Evolutionary conservation across 2,113 vertebrate species (phyloP).

Genomic region (Python bivittatus): DNA sequence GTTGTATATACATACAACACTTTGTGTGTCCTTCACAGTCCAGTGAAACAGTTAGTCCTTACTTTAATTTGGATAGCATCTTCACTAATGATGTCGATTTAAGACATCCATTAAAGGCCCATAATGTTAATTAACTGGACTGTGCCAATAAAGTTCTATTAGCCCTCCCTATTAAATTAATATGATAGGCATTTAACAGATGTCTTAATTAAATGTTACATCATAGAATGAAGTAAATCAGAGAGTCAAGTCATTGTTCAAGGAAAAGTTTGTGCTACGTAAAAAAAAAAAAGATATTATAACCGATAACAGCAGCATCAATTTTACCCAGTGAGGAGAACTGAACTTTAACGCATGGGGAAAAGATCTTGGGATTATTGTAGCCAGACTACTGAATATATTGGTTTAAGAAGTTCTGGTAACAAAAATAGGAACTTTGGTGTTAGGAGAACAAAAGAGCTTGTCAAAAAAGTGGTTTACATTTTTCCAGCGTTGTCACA

Average conservation of each 20-base stretch:
- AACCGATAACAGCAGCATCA: neutral
- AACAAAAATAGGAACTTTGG: neutral
- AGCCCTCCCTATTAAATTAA: conserved; percentile 72
- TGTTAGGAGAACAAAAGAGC: neutral
- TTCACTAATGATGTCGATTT: conserved; percentile 68
- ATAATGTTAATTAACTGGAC: conserved; percentile 75
- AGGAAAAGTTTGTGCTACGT: conserved; percentile 42
- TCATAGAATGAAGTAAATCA: conserved; percentile 65
- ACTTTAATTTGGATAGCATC: conserved; percentile 68
- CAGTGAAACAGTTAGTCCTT: conserved; percentile 60
- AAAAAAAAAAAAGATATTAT: neutral
- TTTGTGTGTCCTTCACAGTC: conserved; percentile 67
- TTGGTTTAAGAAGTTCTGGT: neutral
- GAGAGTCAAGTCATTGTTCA: conserved; percentile 62
- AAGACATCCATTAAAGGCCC: conserved; percentile 70
- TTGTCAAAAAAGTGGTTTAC: neutral
- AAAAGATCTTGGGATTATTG: too few relatives aligned
- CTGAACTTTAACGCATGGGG: too few relatives aligned
- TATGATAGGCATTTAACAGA: conserved; percentile 75
- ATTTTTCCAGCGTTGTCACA: neutral
- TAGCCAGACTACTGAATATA: too few relatives aligned
- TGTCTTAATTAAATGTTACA: conserved; percentile 75
- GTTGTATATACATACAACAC: neutral
- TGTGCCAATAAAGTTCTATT: conserved; percentile 71
- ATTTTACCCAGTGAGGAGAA: neutral